A percentile compares a stretch with the other conserved stretches of the same genome.
These are phyloP conservation scores for Argopecten irradians DNA, from an alignment of 1,140 invertebrate genomes.

Conservation along the genomic window DNA sequence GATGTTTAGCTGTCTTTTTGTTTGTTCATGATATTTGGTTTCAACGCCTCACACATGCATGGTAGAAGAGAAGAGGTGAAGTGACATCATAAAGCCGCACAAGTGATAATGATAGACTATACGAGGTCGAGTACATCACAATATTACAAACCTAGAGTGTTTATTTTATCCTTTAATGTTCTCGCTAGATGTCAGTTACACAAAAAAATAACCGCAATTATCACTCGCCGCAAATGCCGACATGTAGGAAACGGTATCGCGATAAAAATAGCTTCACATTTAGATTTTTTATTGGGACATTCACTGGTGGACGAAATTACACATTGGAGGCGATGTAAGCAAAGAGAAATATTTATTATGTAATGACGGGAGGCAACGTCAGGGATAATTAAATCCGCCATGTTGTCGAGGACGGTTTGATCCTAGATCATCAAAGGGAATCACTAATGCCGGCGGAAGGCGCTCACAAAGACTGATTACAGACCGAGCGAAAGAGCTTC, in stretches of 20 bases:
- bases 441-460: neutral
- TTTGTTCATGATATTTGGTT: too few relatives aligned
- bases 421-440: neutral
- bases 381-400: neutral
- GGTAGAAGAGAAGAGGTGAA: too few relatives aligned
- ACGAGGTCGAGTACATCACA: neutral
- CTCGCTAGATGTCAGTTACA: neutral
- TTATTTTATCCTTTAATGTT: neutral
- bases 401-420: neutral
- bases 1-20: too few relatives aligned
- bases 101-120: neutral
- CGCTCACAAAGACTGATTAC: neutral
- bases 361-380: neutral
- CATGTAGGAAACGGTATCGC: neutral
- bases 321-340: neutral
- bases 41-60: too few relatives aligned
- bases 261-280: neutral
- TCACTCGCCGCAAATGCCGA: neutral
- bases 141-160: neutral
- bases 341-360: conserved; percentile 23
- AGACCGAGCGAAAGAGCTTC: conserved; percentile 14
- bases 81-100: too few relatives aligned
- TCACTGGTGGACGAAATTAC: conserved; percentile 5
- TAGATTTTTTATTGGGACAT: neutral
- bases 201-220: neutral